Conservation (phyloP, 2,797 vertebrate genomes). For the Dallia pectoralis region DNA sequence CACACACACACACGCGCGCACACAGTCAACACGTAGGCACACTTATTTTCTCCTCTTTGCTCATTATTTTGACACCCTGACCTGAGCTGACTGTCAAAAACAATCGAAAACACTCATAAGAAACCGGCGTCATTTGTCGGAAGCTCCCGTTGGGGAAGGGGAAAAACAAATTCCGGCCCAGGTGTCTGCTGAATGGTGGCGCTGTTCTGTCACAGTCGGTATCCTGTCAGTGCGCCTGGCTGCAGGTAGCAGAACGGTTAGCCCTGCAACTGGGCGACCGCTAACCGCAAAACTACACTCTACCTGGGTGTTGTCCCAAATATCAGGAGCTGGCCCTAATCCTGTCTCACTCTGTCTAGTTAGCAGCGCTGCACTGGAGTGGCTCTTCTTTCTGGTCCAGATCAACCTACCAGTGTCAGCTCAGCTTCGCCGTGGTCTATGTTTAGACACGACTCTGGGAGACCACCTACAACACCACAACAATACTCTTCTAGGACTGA, state of each 20-base stretch:
- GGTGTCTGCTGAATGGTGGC: constrained; percentile 26
- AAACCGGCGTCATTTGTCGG: not conserved
- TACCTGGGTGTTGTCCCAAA: constrained; percentile 67
- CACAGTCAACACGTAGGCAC: not conserved
- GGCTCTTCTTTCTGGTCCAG: constrained; percentile 46
- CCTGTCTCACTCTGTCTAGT: constrained; percentile 54
- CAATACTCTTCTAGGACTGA: not conserved
- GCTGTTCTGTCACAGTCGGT: constrained; percentile 29
- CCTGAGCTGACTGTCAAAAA: not conserved
- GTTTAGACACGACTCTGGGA: too few relatives aligned
- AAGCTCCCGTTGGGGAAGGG: not conserved
- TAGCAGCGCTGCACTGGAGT: constrained; percentile 46
- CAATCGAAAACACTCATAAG: not conserved
- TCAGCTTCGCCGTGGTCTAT: not conserved
- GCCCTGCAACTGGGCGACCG: constrained; percentile 54
- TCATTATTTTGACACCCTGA: not conserved
- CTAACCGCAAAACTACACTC: constrained; percentile 65
- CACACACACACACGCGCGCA: constrained; percentile 2
- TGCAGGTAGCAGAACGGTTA: constrained; percentile 39
- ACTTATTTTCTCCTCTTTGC: constrained; percentile 2
- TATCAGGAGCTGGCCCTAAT: constrained; percentile 68
- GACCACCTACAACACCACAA: not conserved
- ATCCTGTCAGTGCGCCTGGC: constrained; percentile 20
- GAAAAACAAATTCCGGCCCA: not conserved
- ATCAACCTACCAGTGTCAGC: constrained; percentile 22